Conservation (phyloP, 2,113 vertebrate species). For the Haliaeetus leucogaster region DNA sequence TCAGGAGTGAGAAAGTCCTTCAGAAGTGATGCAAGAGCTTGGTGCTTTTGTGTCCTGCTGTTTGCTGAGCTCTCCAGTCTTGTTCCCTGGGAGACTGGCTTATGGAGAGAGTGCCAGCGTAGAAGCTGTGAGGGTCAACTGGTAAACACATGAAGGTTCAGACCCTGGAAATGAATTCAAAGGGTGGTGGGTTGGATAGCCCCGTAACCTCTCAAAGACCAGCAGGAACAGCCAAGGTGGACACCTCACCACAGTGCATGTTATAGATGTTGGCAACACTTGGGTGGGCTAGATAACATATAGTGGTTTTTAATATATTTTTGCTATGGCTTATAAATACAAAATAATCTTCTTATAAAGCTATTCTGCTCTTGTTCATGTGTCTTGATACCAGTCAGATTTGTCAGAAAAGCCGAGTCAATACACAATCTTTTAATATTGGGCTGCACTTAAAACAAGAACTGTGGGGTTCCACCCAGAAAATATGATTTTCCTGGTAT, state of each 20-base stretch:
- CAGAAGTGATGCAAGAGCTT: neutral
- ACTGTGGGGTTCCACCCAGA: neutral
- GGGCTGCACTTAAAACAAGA: neutral
- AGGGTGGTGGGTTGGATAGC: neutral
- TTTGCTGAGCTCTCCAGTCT: neutral
- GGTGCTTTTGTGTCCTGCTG: neutral
- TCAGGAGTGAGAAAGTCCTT: neutral
- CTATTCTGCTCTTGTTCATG: fast-evolving
- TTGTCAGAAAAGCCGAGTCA: neutral
- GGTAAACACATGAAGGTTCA: neutral
- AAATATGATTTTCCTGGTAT: neutral
- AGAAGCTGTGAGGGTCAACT: neutral
- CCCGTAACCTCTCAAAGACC: neutral
- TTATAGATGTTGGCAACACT: neutral
- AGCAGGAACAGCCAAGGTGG: neutral
- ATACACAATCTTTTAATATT: neutral
- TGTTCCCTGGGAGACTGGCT: neutral
- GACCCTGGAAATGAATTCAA: neutral
- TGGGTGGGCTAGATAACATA: neutral
- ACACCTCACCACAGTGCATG: neutral
- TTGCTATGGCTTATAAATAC: neutral
- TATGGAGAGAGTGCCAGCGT: neutral
- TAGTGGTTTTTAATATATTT: neutral
- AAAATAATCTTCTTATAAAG: neutral
- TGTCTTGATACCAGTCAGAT: neutral